Percentiles rank a stretch among this genome's conserved stretches.
Evolutionary conservation across 2,113 vertebrate genomes (phyloP).

Genomic region (Porphyrio hochstetteri): DNA sequence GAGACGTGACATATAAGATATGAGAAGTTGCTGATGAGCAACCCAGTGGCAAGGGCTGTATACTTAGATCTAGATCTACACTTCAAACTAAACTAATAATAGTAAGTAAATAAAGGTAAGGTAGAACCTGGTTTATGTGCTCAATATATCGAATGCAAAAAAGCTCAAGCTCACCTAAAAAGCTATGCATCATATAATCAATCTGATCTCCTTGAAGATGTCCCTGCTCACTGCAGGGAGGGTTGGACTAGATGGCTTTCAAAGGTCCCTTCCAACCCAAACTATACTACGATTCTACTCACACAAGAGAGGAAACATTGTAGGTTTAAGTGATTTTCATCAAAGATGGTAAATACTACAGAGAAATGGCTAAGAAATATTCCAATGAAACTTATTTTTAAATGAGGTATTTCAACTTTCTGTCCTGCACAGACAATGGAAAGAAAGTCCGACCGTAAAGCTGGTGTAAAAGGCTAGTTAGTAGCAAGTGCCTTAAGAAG

Average conservation of each 20-base stretch:
- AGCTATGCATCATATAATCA: background rate
- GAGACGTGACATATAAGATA: background rate
- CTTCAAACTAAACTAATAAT: background rate
- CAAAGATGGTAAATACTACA: background rate
- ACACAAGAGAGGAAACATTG: background rate
- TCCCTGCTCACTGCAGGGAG: background rate
- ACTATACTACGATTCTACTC: background rate
- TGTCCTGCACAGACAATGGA: background rate
- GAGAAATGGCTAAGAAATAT: background rate
- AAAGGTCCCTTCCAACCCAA: background rate
- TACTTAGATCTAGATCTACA: background rate
- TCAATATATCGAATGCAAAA: background rate
- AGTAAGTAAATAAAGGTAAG: background rate
- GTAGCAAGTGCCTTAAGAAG: background rate
- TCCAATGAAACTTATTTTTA: background rate
- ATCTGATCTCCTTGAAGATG: background rate
- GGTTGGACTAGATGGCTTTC: background rate
- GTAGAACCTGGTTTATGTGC: background rate
- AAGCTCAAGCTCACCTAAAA: background rate
- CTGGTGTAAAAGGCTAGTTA: background rate
- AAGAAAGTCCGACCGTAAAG: background rate
- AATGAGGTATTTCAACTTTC: background rate
- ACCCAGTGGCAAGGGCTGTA: background rate
- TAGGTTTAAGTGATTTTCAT: background rate
- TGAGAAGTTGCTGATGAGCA: background rate